phyloP scores from a whole-genome alignment of 2,113 vertebrate genomes.

The Myrmecophaga tridactyla region DNA sequence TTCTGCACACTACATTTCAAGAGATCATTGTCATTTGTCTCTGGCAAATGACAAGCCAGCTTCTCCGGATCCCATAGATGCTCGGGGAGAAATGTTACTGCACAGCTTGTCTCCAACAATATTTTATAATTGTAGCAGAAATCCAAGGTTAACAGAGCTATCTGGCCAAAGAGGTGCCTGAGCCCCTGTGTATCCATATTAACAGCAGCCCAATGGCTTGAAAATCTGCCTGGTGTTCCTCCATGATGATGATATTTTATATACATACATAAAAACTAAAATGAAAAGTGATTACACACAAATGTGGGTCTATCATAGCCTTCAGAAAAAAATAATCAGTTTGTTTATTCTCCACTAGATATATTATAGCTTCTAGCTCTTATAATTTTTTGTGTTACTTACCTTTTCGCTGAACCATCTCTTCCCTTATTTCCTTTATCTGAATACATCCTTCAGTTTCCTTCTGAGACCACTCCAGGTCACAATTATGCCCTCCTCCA shows the following conservation, averaged over 20 bases:
- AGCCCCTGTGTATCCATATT: neutral
- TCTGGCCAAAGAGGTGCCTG: slow-evolving; percentile 30
- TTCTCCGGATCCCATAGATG: slow-evolving; percentile 27
- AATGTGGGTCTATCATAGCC: neutral
- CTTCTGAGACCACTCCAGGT: neutral
- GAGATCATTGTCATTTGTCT: slow-evolving; percentile 60
- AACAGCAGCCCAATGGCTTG: slow-evolving; percentile 2
- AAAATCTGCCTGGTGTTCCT: slow-evolving; percentile 40
- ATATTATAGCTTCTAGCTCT: neutral
- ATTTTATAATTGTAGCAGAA: slow-evolving; percentile 70
- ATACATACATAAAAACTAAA: slow-evolving; percentile 25
- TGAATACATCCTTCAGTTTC: neutral
- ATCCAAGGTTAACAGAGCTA: slow-evolving; percentile 59
- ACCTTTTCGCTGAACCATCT: neutral
- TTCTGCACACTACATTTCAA: slow-evolving; percentile 34
- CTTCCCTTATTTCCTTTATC: neutral
- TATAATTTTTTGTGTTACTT: neutral
- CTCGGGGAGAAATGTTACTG: slow-evolving; percentile 48
- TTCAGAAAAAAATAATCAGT: neutral
- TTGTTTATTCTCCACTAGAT: neutral
- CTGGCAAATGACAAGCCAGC: slow-evolving; percentile 58
- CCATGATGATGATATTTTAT: slow-evolving; percentile 46
- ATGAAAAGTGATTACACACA: neutral
- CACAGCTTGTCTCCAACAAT: slow-evolving; percentile 48
- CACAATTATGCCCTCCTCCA: neutral